Base-by-base conservation (phyloP, 2,888 invertebrate genomes). In the Bembecia ichneumoniformis region DNA sequence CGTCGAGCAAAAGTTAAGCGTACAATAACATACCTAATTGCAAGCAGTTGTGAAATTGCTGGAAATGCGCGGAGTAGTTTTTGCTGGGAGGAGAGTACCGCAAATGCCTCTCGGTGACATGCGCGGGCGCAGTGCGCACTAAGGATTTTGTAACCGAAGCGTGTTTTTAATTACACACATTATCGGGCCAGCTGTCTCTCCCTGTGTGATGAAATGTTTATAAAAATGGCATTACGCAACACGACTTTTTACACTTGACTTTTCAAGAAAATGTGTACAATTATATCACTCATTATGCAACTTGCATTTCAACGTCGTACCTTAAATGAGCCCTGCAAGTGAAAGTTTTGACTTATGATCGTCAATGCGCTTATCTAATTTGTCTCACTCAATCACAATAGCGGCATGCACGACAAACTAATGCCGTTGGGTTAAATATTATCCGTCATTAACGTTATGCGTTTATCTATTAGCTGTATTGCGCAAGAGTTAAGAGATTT, bases 361-460 rank as follows among this genome's bases (percentile, higher is more conserved):
- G 65, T 64, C 70, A 69, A 73, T 72, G 67, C 58, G 66, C 70
- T 75, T 79, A 82, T 82, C 79, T 77, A 71, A 80, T 80, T 80
- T 73, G 77, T 69, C 78, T 71, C 82, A 71, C 77, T 82, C 80
- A 71, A 82, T 82, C 81, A 80, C 64, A 55, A 55, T 54, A 47
- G 58, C 58, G 55, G 52, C 62, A 62, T 59, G 63, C 63, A 63
- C 64, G 68, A 72, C 69, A 68, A 67, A 40, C 65, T 40, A 13
- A 40, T 40, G 40, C 40, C 14, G 14, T 40, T n/a, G 71, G 75
- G 79, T 77, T 74, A 77, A 81, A 79, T 78, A 82, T 81, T 74
- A 77, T 75, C 72, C 73, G 77, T 82, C 80, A 82, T 83, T 82
- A 79, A 73, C 71, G 72, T 77, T 79, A 81, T 77, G 76, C 73